Conservation (phyloP, 2,888 invertebrate genomes). For the Cotesia congregata region DNA sequence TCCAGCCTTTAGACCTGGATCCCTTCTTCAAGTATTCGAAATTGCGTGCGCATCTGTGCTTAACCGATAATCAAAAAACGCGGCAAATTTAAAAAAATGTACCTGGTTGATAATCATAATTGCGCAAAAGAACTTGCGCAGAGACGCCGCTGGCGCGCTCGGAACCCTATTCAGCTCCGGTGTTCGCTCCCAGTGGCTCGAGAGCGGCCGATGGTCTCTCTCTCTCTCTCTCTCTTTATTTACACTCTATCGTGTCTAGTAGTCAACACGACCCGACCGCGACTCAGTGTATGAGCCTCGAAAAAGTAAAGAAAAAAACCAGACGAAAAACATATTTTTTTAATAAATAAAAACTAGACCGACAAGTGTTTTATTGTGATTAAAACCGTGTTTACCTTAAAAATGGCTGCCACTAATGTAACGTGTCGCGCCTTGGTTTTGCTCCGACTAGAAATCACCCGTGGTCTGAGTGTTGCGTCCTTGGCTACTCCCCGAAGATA, state of each 20-base stretch:
- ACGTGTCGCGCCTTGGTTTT: constrained; percentile 60
- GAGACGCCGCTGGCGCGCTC: constrained; percentile 48
- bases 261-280: not conserved
- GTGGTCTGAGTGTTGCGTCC: constrained; percentile 60
- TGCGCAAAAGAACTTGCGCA: constrained; percentile 34
- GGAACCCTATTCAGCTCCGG: constrained; percentile 48
- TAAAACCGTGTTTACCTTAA: constrained; percentile 39
- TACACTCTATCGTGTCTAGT: not conserved
- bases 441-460: constrained; percentile 60
- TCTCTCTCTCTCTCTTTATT: constrained; percentile 43
- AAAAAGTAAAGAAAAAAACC: not conserved
- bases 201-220: constrained; percentile 54
- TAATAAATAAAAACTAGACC: constrained; percentile 5
- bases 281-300: not conserved
- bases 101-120: not conserved
- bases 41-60: not conserved
- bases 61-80: not conserved
- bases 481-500: constrained; percentile 57
- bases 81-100: constrained; percentile 28
- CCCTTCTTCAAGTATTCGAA: not conserved
- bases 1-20: no score
- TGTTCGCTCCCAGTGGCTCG: constrained; percentile 54
- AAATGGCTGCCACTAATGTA: constrained; percentile 62
- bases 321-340: constrained; percentile 18
- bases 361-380: constrained; percentile 33